Evolutionary conservation across 2,888 invertebrate genomes (phyloP).

Genomic region (Pseudanteris insignis): DNA sequence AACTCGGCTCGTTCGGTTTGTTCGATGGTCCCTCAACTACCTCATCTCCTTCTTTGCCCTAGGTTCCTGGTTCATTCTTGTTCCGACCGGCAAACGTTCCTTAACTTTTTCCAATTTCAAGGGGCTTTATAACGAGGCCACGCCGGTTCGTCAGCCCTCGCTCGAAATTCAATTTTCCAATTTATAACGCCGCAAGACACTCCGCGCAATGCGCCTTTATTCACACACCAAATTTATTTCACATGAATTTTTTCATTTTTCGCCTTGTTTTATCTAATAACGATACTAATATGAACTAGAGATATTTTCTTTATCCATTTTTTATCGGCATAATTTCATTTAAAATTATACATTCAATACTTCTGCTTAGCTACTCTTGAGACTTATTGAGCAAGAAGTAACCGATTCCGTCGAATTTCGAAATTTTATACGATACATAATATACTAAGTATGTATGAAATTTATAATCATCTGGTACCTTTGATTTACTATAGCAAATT

Average conservation of each 20-base stretch:
- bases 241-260: too few relatives aligned
- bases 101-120: conserved; percentile 36
- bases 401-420: too few relatives aligned
- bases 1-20: background rate
- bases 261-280: too few relatives aligned
- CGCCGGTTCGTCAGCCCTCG: conserved; percentile 31
- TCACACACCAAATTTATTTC: conserved; percentile 12
- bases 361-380: background rate
- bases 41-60: background rate
- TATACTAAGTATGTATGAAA: too few relatives aligned
- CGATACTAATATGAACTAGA: too few relatives aligned
- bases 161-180: conserved; percentile 39
- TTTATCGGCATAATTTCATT: conserved; percentile 6
- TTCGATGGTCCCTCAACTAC: background rate
- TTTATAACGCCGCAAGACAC: conserved; percentile 38
- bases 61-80: background rate
- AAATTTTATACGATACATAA: too few relatives aligned
- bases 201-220: conserved; percentile 32
- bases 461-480: too few relatives aligned
- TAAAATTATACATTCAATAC: conserved; percentile 14
- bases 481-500: too few relatives aligned
- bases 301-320: too few relatives aligned
- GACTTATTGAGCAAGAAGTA: too few relatives aligned
- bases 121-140: conserved; percentile 35
- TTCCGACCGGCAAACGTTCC: conserved; percentile 17